These are phyloP conservation scores for Coecobrya sp. DNA, from an alignment of 2,888 invertebrate species.

Conservation along the genomic window DNA sequence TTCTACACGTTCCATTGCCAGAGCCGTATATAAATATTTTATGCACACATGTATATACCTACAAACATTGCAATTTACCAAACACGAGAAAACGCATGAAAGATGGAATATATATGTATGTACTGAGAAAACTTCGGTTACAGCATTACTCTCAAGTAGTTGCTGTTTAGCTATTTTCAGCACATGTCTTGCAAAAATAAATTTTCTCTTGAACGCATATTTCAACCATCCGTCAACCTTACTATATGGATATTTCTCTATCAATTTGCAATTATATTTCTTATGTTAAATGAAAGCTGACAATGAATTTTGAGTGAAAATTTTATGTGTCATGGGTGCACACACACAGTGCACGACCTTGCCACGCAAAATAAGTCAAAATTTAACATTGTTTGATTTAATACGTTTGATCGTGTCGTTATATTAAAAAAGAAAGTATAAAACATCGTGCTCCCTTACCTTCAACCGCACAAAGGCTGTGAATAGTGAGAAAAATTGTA, in stretches of 20 bases:
- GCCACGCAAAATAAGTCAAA: not conserved
- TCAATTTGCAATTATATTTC: not conserved
- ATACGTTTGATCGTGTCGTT: not conserved
- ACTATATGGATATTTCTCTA: not conserved
- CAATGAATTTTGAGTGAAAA: not conserved
- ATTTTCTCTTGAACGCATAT: constrained; percentile 2
- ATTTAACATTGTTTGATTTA: not conserved
- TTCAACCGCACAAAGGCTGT: constrained; percentile 76
- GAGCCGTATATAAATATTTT: constrained; percentile 2
- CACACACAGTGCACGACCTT: not conserved
- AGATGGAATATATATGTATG: not conserved
- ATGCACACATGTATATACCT: not conserved
- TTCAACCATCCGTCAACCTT: not conserved
- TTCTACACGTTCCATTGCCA: constrained; percentile 24
- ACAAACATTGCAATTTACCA: not conserved
- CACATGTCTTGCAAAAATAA: not conserved
- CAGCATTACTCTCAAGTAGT: not conserved
- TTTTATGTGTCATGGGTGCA: not conserved
- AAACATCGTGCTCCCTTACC: constrained; percentile 68
- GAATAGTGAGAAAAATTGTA: constrained; percentile 67
- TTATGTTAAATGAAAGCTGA: not conserved
- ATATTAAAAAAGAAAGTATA: not conserved
- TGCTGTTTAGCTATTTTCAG: not conserved
- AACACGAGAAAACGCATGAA: not conserved
- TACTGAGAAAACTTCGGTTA: not conserved